Evolutionary conservation across 2,113 vertebrate genomes (phyloP), one percentile per base, ranked within the genome.

Genomic region (Seriola rivoliana): DNA sequence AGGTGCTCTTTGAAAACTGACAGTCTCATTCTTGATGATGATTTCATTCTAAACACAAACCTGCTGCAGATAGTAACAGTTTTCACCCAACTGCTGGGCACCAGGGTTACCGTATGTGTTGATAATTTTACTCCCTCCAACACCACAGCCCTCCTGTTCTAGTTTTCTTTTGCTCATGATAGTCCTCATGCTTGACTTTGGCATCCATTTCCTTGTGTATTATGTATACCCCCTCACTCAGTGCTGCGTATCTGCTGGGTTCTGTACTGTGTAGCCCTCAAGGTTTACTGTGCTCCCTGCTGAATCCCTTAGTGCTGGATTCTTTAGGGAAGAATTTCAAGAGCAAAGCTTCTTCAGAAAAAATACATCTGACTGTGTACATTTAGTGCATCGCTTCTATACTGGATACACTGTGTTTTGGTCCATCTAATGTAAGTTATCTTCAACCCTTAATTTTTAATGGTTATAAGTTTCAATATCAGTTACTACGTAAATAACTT

Each of bases 121-220:
- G 58, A 74, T 78, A 5, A 60, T 52, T 29, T 71, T 54, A 67
- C 50, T 52, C 50, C 8, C 66, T 63, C 50, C 38, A 73, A 44
- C 42, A 65, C 65, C 55, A 44, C 63, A 64, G 72, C n/a, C 44
- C 21, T 52, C 25, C 38, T 80, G 62, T 65, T 64, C 73, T 70
- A 70, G 36, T 69, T 81, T 55, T 17, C 16, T 2, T 59, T 54
- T 65, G 57, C 67, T 50, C 48, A 50, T 23, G 50, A 52, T n/a
- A 23, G n/a, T 57, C n/a, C 11, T 4, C 50, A 29, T 25, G 55
- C 40, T 68, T 67, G 81, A 71, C 60, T 67, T 17, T 55, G 65
- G 64, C 59, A 84, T 78, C 44, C 13, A 63, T 77, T 80, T 80
- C 57, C 60, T 71, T 66, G 57, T 68, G 57, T 70, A 48, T 67